Conservation (phyloP, 2,797 vertebrate genomes). For the Sphenopsis melanotis region DNA sequence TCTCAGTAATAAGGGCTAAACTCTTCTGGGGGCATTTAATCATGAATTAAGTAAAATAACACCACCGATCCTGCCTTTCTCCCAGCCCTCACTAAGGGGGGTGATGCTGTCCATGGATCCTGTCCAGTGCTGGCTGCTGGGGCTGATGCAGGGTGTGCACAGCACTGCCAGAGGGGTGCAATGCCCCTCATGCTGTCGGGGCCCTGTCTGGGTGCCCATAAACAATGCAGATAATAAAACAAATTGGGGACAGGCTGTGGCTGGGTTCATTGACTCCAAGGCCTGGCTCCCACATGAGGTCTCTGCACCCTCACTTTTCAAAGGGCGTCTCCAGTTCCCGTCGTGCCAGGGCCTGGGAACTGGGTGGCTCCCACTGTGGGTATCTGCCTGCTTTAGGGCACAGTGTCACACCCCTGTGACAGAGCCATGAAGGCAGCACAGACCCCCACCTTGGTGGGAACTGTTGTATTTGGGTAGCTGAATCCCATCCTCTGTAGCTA, state of each 20-base stretch:
- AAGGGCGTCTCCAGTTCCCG: neutral
- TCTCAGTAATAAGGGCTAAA: constrained; percentile 53
- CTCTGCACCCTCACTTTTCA: neutral
- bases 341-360: rapidly evolving
- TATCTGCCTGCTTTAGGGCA: neutral
- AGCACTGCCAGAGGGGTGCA: neutral
- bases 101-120: neutral
- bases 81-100: neutral
- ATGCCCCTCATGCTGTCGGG: rapidly evolving
- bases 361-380: neutral
- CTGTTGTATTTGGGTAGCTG: neutral
- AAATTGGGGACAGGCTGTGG: neutral
- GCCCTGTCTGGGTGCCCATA: neutral
- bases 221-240: neutral
- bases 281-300: neutral
- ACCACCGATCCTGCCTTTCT: neutral
- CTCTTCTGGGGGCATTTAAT: constrained; percentile 64
- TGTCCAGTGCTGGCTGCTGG: neutral
- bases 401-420: rapidly evolving
- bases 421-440: neutral
- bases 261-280: neutral
- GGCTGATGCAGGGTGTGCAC: neutral
- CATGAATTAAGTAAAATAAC: constrained; percentile 65
- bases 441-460: neutral
- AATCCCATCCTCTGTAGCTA: neutral